Base-by-base conservation (phyloP, 2,797 vertebrate species). In the Liasis olivaceus region DNA sequence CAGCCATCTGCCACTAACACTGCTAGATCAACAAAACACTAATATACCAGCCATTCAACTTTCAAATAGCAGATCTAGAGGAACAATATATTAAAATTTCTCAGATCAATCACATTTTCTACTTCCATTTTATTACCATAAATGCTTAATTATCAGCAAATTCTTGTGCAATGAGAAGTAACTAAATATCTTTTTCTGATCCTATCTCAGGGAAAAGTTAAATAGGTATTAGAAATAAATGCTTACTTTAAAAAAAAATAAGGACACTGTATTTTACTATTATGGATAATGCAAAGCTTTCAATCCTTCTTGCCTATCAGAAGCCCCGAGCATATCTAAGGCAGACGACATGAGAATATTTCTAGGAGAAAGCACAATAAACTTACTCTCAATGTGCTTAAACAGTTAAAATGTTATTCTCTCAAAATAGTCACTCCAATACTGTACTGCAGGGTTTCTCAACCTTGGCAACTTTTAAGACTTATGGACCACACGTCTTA, bases 201-300 rank as follows among this genome's bases (percentile, higher is more conserved):
- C 98, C 98, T 98, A 99, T 99, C 97, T 99, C 99, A 92, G 98
- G 99, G 97, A 99, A 99, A 97, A 99, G 98, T 99, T 93, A 47
- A 94, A 94, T 97, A 96, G 85, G 95, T 1, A 31, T 36, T 66
- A 97, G 93, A 96, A 64, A 97, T 92, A 96, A 94, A 92, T 81
- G 97, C 96, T 96, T 94, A 95, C 88, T 81, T 59, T 87, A 22
- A 20, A 54, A 54, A 31, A 12, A 59, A 84, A 93, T 94, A 14
- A 93, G 91, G 8, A 62, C 47, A 90, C 22, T 24, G 69, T 62
- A 24, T 8, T 54, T 69, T 89, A 15, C n/a, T 89, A 85, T 22
- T n/a, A 22, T 1, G 22, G 24, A 9, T 22, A 26, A 58, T 86
- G 54, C 22, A 66, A 86, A 20, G 1, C 0, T 28, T 42, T 56